Conservation (phyloP, 2,113 vertebrate species). For the Apodemus sylvaticus region DNA sequence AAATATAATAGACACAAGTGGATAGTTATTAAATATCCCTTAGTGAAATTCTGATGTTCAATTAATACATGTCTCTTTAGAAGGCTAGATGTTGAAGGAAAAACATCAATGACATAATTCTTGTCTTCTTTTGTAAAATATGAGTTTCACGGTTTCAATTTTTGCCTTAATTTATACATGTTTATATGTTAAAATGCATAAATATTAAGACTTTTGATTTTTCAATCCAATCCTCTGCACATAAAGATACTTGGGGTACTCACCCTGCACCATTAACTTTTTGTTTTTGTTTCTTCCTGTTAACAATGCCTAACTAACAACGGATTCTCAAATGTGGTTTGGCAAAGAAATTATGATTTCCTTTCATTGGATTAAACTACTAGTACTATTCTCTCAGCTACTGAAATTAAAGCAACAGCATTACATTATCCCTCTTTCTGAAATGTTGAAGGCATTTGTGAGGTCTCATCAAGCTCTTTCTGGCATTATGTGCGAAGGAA, state of each 20-base stretch:
- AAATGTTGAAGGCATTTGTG: constrained; percentile 34
- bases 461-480: constrained; percentile 47
- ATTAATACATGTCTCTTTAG: background rate
- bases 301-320: background rate
- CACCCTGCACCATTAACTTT: background rate
- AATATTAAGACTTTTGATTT: background rate
- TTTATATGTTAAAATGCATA: background rate
- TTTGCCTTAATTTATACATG: background rate
- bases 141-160: constrained; percentile 50
- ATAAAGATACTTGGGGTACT: background rate
- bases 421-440: background rate
- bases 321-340: background rate
- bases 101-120: background rate
- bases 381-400: background rate
- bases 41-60: background rate
- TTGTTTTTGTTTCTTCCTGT: background rate
- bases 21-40: background rate
- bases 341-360: background rate
- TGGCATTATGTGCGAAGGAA: constrained; percentile 46
- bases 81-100: background rate
- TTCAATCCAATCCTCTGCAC: background rate
- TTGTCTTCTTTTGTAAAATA: background rate
- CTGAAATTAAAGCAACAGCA: constrained; percentile 5
- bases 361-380: background rate
- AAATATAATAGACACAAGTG: background rate